phyloP scores from a whole-genome alignment of 2,888 invertebrate species.

The Stictocephala bisonia region DNA sequence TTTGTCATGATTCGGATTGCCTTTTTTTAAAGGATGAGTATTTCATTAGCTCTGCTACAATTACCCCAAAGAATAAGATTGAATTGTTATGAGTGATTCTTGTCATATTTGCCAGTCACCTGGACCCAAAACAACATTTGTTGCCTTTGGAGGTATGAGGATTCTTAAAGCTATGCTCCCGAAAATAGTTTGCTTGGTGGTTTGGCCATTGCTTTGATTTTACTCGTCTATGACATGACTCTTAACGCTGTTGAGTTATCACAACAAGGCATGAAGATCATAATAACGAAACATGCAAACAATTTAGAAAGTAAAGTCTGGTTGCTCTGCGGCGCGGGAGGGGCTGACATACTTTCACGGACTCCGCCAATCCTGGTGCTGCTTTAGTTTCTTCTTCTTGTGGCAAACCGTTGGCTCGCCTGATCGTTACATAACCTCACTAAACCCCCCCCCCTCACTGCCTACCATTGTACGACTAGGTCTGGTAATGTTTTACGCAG shows the following conservation, averaged over 20 bases:
- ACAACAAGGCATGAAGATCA: conserved; percentile 19
- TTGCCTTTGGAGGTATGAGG: too few species aligned
- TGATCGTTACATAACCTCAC: conserved; percentile 16
- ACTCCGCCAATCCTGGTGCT: neutral
- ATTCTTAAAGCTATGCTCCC: too few species aligned
- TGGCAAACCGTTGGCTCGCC: conserved; percentile 11
- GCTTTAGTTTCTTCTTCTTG: conserved; percentile 40
- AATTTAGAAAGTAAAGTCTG: conserved; percentile 37
- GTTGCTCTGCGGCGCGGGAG: neutral
- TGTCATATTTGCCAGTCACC: too few species aligned
- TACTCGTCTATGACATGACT: neutral
- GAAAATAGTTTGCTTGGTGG: neutral
- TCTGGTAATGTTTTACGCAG: too few species aligned
- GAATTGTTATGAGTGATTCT: too few species aligned
- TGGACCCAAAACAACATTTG: too few species aligned
- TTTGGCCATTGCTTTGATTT: neutral
- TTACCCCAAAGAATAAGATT: too few species aligned
- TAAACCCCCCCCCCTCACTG: too few species aligned
- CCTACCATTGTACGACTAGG: too few species aligned
- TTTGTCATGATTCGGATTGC: too few species aligned
- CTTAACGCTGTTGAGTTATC: neutral
- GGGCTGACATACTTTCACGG: conserved; percentile 35
- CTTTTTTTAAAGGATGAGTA: too few species aligned
- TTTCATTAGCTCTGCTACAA: too few species aligned
- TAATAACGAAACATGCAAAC: conserved; percentile 42